These are phyloP conservation scores for Halichondria panicea DNA, from an alignment of 37 sponge, comb jelly and placozoan genomes.

Conservation along the genomic window DNA sequence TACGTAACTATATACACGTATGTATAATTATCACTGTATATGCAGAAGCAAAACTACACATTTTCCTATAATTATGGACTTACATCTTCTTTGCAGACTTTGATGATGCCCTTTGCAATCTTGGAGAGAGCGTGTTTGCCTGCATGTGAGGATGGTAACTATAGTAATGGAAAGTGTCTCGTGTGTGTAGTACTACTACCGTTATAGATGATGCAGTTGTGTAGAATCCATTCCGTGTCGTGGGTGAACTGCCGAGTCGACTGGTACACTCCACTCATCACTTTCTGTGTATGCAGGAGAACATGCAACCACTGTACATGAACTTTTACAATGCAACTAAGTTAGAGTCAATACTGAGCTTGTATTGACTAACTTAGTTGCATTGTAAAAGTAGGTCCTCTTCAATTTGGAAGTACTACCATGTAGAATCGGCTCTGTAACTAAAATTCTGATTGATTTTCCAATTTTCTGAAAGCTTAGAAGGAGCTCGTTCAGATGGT, in stretches of 20 bases:
- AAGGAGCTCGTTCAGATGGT: too few species aligned
- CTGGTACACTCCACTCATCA: conserved; percentile 38
- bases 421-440: too few species aligned
- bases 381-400: too few species aligned
- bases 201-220: conserved; percentile 98
- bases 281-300: conserved; percentile 52
- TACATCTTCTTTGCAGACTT: conserved; percentile 86
- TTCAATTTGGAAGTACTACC: too few species aligned
- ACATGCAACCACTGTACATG: conserved; percentile 8
- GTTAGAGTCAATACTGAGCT: too few species aligned
- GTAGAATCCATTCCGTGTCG: conserved; percentile 95
- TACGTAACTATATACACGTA: conserved; percentile 3
- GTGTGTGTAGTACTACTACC: conserved; percentile 65
- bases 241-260: conserved; percentile 85
- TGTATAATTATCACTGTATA: too few species aligned
- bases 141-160: conserved; percentile 13
- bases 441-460: too few species aligned
- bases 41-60: too few species aligned
- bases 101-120: conserved; percentile 84
- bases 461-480: too few species aligned
- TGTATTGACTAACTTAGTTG: too few species aligned
- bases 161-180: neutral
- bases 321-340: too few species aligned
- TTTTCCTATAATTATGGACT: conserved; percentile 8
- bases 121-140: conserved; percentile 81